Base-by-base conservation (phyloP, 1,140 invertebrate genomes). In the Halyomorpha halys region DNA sequence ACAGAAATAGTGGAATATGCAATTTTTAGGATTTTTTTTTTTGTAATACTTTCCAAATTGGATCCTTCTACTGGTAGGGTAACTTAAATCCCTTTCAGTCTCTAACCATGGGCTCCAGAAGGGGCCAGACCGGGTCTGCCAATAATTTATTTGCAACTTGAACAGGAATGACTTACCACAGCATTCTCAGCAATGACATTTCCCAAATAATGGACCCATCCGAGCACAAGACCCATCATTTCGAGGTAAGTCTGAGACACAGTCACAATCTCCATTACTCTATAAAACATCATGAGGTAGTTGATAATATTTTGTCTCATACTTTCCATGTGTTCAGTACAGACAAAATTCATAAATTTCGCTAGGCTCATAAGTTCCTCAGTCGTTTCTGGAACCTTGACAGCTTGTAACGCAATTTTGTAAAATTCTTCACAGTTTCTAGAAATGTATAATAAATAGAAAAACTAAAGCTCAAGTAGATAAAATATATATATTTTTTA, bases 161-260 rank as follows among this genome's bases (percentile, higher is more conserved):
- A 30, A 30, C n/a, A n/a, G n/a, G 27, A 30, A 8, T 30, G 27
- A 66, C 65, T 71, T 60, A 75, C 73, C 39, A 80, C 78, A 49
- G 83, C 81, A 72, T 86, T 86, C 71, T 81, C 80, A 21, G 87
- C 83, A 67, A 89, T 81, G 49, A 89, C 82, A 4, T 83, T 81
- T 70, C 84, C 82, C 16, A 90, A 88, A 53, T 82, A 79, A 62
- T 78, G 77, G 11, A 87, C 70, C 87, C 87, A 91, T 75, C 15
- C 83, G 81, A 70, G 86, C 4, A 49, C 61, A 11, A 23, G 23
- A 23, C 53, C 53, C 39, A 62, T 87, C 1, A 83, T 75, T 63
- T 79, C 77, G 18, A 88, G 80, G 70, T 89, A 85, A 45, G 84
- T 82, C 54, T 76, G 71, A 18, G 78, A 78, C 44, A 90, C 73